Percentiles rank a stretch among this genome's conserved stretches.
phyloP scores from a whole-genome alignment of 1,140 invertebrate species.

The Zelostemma sp. region DNA sequence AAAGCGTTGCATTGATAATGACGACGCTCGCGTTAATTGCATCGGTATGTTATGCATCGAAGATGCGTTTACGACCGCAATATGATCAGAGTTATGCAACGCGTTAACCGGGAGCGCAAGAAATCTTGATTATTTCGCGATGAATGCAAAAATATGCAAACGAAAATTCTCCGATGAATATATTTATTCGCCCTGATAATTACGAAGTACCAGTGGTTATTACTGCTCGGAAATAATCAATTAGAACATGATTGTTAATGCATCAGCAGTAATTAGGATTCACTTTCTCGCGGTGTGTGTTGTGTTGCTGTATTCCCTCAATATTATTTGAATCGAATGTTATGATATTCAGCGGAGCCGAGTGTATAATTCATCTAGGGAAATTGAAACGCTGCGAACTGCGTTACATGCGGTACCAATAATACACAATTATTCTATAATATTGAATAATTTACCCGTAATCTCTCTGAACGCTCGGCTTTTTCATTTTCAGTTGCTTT shows the following conservation, averaged over 20 bases:
- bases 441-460: constrained; percentile 26
- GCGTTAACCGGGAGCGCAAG: not conserved
- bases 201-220: constrained; percentile 32
- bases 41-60: constrained; percentile 54
- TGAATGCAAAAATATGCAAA: constrained; percentile 3
- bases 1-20: constrained; percentile 54
- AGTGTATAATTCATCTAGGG: constrained; percentile 21
- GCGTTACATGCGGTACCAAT: constrained; percentile 36
- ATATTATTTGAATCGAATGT: constrained; percentile 38
- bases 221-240: constrained; percentile 35
- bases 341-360: constrained; percentile 26
- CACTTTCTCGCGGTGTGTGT: constrained; percentile 33
- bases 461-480: too few relatives aligned
- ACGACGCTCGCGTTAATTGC: constrained; percentile 61
- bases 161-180: too few relatives aligned
- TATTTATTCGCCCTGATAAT: not conserved
- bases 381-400: constrained; percentile 43
- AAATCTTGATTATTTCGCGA: too few relatives aligned
- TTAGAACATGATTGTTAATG: constrained; percentile 36
- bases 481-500: too few relatives aligned
- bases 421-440: constrained; percentile 30
- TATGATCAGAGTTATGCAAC: constrained; percentile 8
- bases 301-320: constrained; percentile 23
- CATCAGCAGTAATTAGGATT: constrained; percentile 44
- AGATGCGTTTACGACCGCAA: constrained; percentile 38